phyloP scores from a whole-genome alignment of 1,140 invertebrate species.

The Brachionus koreanus region DNA sequence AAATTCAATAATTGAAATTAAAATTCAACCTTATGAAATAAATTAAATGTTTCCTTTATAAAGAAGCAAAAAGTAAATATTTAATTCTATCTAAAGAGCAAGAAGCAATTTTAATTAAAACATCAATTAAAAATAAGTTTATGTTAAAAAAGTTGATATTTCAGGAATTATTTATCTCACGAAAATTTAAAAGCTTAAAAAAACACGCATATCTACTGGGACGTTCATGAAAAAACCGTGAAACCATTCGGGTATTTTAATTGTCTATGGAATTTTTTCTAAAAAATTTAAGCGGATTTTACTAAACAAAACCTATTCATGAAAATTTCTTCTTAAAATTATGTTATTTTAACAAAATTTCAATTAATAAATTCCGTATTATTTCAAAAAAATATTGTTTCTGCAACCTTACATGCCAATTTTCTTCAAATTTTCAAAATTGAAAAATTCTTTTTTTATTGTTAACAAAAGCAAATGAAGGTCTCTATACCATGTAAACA shows the following conservation, averaged over 20 bases:
- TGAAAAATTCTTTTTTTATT: too few species aligned
- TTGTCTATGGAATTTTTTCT: neutral
- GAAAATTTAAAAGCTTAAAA: neutral
- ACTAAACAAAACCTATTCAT: neutral
- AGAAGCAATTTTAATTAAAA: neutral
- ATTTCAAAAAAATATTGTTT: too few species aligned
- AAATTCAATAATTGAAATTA: neutral
- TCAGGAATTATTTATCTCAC: neutral
- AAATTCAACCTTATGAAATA: neutral
- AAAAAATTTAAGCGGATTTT: neutral
- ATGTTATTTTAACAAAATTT: too few species aligned
- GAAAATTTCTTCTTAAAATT: too few species aligned
- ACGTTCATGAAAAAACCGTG: neutral
- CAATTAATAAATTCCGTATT: too few species aligned
- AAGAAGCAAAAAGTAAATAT: neutral
- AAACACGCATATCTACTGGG: neutral
- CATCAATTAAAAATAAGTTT: slow-evolving; percentile 10
- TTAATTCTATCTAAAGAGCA: neutral
- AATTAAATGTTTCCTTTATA: neutral
- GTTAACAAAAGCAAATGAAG: too few species aligned
- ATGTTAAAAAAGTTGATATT: neutral
- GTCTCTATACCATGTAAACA: too few species aligned
- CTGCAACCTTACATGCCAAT: too few species aligned
- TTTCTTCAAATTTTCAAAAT: too few species aligned
- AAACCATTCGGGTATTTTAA: neutral